Evolutionary conservation across 2,113 vertebrate species (phyloP).

Genomic region (Suncus etruscus): DNA sequence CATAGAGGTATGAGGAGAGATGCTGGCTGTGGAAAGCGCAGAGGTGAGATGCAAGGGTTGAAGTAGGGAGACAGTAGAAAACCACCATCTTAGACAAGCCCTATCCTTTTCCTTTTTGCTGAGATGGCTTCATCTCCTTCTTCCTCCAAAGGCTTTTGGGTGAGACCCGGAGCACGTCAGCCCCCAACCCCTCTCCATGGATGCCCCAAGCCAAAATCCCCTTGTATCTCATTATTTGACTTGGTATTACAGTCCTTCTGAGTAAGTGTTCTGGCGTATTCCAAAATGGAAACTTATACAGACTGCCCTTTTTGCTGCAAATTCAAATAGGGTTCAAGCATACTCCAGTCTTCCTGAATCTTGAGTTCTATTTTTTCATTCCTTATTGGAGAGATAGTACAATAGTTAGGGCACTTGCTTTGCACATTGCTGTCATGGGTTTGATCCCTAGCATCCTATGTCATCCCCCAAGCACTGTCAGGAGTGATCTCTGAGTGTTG

Average conservation of each 20-base stretch:
- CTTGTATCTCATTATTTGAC: background rate
- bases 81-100: no score
- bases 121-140: rapidly evolving
- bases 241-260: background rate
- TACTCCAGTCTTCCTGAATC: background rate
- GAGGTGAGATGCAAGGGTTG: background rate
- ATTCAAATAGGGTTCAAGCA: background rate
- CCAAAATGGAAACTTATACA: background rate
- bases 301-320: background rate
- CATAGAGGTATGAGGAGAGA: background rate
- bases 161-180: background rate
- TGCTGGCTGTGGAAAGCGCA: background rate
- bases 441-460: no score
- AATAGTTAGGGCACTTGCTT: no score
- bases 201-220: background rate
- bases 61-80: background rate
- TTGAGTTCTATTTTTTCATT: slow-evolving; percentile 1
- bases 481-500: no score
- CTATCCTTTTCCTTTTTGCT: background rate
- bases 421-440: no score
- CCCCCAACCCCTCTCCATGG: background rate
- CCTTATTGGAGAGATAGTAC: no score
- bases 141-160: background rate
- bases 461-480: no score
- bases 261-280: background rate